Conservation (phyloP, 1,140 invertebrate genomes). For the Drosophila seguyi region DNA sequence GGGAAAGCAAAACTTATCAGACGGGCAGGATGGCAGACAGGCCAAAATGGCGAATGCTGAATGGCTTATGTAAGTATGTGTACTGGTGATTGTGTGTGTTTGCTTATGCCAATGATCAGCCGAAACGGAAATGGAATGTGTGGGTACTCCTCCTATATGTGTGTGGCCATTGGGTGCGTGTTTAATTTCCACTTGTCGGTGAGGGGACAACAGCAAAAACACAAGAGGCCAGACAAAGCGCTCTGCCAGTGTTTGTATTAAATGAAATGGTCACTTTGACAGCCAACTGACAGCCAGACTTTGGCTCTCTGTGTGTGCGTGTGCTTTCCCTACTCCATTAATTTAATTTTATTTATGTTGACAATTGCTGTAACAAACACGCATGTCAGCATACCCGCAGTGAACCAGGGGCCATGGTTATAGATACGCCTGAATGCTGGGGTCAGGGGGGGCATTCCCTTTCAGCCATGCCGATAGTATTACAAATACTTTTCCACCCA, state of each 20-base stretch:
- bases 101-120: conserved; percentile 61
- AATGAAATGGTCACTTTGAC: conserved; percentile 82
- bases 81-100: conserved; percentile 10
- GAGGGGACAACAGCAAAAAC: conserved; percentile 39
- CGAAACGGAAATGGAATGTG: conserved; percentile 43
- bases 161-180: conserved; percentile 49
- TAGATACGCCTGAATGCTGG: conserved; percentile 4
- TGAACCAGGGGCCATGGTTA: conserved; percentile 35
- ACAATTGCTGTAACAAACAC: conserved; percentile 73
- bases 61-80: conserved; percentile 4
- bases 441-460: conserved; percentile 24
- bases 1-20: conserved; percentile 38
- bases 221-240: conserved; percentile 31
- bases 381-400: conserved; percentile 29
- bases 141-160: conserved; percentile 6
- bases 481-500: conserved; percentile 68
- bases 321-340: conserved; percentile 43
- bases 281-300: conserved; percentile 68
- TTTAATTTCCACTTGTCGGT: conserved; percentile 76
- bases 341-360: conserved; percentile 84
- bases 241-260: conserved; percentile 51
- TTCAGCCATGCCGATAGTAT: conserved; percentile 57
- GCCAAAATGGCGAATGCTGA: conserved; percentile 33
- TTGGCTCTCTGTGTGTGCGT: conserved; percentile 7
- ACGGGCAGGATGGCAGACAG: conserved; percentile 27